Evolutionary conservation across 2,888 invertebrate species (phyloP), one percentile per base, ranked within the genome.

Genomic region (Amblyjoppa fuscipennis): DNA sequence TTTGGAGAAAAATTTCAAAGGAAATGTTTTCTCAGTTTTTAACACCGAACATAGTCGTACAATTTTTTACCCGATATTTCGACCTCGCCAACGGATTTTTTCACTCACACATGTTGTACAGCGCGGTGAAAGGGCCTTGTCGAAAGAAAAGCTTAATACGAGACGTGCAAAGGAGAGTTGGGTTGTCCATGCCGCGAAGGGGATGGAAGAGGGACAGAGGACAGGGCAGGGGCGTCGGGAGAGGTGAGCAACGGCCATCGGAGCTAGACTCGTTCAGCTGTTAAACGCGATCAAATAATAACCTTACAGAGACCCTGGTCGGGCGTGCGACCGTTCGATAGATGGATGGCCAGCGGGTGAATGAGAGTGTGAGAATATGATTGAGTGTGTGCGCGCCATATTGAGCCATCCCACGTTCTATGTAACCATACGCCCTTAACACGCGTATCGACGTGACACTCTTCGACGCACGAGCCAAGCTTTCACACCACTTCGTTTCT

Each of bases 231-330:
- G 61, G 74, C 69, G 75, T 69, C 64, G 74, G 69, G 78, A 79
- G 81, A 75, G 82, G 76, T 83, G 80, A 73, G 73, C 78, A 84
- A 78, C 80, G 84, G 74, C 84, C 85, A 85, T 83, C 85, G 82
- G 76, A 85, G 80, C 83, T 73, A 71, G 79, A 84, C 69, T 76
- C 85, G 80, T 81, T 85, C 85, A 75, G 82, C 83, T 74, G 87
- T 87, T 84, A 85, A 87, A 88, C 85, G 79, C 81, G 88, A 88
- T 87, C 87, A 87, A 88, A 88, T 87, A 85, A 88, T 87, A 88
- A 88, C 83, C 87, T 85, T 85, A 85, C 78, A 84, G 83, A 84
- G 87, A 83, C 83, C 83, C 85, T 71, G 81, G 75, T 82, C 83
- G 76, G 78, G 69, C 81, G 78, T 80, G 73, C 70, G 66, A 83